phyloP scores from a whole-genome alignment of 2,113 vertebrate genomes.

The Pedionomus torquatus region DNA sequence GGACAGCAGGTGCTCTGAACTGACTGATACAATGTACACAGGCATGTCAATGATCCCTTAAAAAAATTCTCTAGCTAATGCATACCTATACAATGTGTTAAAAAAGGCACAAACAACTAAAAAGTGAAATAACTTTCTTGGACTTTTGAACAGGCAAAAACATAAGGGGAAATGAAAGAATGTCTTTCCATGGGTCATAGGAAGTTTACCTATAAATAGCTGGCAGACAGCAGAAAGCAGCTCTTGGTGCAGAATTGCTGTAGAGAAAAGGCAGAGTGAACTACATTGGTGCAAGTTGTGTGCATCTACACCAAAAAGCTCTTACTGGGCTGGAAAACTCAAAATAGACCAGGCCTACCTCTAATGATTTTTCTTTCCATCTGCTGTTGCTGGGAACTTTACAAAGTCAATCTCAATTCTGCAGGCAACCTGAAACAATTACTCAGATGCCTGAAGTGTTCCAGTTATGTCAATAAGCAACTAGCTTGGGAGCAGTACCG shows the following conservation, averaged over 20 bases:
- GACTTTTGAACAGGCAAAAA: neutral
- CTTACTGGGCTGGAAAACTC: neutral
- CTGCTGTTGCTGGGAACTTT: neutral
- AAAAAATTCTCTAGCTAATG: neutral
- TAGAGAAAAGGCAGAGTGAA: neutral
- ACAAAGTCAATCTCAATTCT: neutral
- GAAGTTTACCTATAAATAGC: slow-evolving; percentile 37
- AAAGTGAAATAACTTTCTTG: neutral
- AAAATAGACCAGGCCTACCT: neutral
- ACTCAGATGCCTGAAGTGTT: neutral
- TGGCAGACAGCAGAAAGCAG: neutral
- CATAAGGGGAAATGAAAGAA: neutral
- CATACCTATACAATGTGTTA: fast-evolving
- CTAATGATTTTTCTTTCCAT: neutral
- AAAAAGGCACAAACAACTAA: neutral
- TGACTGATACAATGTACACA: neutral
- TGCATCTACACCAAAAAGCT: neutral
- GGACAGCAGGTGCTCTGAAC: neutral
- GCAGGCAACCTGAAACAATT: neutral
- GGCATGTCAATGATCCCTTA: neutral
- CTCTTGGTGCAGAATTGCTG: neutral
- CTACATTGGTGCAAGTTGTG: neutral
- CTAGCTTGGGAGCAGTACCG: neutral
- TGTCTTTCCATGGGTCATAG: neutral
- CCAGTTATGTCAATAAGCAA: neutral